Evolutionary conservation across 2,797 vertebrate species (phyloP), one percentile per base, ranked within the genome.

Genomic region (Pseudopleuronectes americanus): DNA sequence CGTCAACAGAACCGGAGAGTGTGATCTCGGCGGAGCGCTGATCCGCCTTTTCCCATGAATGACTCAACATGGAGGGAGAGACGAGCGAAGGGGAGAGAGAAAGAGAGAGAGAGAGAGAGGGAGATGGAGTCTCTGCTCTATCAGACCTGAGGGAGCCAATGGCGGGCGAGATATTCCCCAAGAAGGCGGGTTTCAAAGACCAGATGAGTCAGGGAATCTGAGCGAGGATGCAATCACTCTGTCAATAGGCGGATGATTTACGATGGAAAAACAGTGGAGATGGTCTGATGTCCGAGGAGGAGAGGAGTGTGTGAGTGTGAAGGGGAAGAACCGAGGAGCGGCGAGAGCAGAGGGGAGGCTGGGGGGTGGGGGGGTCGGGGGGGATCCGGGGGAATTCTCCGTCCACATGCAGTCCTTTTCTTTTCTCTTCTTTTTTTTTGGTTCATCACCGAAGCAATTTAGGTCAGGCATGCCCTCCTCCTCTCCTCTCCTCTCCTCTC

Each of bases 1-100:
- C 58, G 84, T 93, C 93, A 94, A 95, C 93, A 95, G 83, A 90
- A 90, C 86, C 19, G 59, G 77, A 92, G 85, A 91, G 81, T 64
- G 68, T 78, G 84, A 83, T 87, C 90, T 90, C 88, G 17, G 78
- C 10, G 84, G 90, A 90, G 77, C 9, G 28, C 53, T 71, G 79
- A 80, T 73, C 70, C 70, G 65, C 57, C 57, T 84, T 86, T 90
- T 93, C 86, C 89, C 87, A 89, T 78, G 78, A 92, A 92, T 93
- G 92, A 93, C 84, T 93, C 89, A 92, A 80, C 65, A 38, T 48
- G 21, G 56, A 41, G 56, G 57, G 57, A 53, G 60, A 52, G 64
- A 58, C 8, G 52, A 19, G 36, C 38, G 53, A 33, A 57, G 49
- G 57, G 26, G 70, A 22, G 49, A 53, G 68, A 72, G 33, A 66